Conservation (phyloP, 2,797 vertebrate genomes). For the Myotis daubentonii region DNA sequence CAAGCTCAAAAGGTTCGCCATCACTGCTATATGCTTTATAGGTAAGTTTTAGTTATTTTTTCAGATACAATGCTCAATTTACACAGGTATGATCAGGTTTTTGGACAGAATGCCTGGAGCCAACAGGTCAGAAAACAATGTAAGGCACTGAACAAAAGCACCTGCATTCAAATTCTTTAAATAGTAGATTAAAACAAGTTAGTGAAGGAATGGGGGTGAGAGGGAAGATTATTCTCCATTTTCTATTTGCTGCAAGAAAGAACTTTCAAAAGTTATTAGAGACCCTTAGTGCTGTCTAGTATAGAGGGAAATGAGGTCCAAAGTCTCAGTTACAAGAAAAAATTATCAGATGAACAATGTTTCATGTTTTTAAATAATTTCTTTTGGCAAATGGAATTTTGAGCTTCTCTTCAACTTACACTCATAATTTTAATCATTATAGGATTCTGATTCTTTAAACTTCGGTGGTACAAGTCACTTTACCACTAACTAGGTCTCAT, state of each 20-base stretch:
- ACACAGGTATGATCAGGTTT: not conserved
- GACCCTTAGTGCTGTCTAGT: not conserved
- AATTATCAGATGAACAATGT: not conserved
- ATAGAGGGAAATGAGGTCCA: not conserved
- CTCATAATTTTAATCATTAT: not conserved
- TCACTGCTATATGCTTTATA: not conserved
- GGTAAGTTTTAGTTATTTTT: constrained; percentile 5
- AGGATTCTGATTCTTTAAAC: not conserved
- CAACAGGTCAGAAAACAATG: not conserved
- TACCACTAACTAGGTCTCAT: not conserved
- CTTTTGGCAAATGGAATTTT: not conserved
- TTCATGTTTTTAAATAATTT: not conserved
- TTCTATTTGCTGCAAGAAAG: not conserved
- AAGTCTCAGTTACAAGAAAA: not conserved
- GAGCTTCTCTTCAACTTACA: not conserved
- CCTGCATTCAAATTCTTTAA: not conserved
- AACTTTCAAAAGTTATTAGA: not conserved
- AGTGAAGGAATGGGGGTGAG: not conserved
- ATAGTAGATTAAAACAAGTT: not conserved
- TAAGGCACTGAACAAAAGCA: not conserved
- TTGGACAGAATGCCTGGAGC: not conserved
- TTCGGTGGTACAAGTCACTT: not conserved
- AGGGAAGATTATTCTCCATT: not conserved
- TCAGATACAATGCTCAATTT: constrained; percentile 19
- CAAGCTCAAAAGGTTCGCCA: too few relatives aligned